Conservation (phyloP, 1,140 invertebrate genomes). For the Neodiprion fabricii region DNA sequence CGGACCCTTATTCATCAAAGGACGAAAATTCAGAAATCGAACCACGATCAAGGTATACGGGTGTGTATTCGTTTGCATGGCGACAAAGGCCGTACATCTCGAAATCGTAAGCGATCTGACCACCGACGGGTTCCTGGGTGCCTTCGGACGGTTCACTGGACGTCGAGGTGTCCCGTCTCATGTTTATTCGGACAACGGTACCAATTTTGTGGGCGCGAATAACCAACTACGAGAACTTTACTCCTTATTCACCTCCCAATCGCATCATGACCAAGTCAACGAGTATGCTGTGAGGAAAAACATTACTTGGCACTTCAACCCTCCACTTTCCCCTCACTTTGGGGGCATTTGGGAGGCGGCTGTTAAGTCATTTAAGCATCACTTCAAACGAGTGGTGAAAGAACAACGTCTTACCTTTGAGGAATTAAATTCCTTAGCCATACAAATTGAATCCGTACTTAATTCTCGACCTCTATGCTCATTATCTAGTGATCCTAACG, state of each 20-base stretch:
- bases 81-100: too few relatives aligned
- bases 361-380: slow-evolving; percentile 34
- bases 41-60: slow-evolving; percentile 10
- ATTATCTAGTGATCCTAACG: slow-evolving; percentile 28
- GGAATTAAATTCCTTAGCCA: slow-evolving; percentile 36
- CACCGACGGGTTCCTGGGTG: slow-evolving; percentile 35
- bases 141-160: slow-evolving; percentile 36
- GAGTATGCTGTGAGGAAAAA: not conserved
- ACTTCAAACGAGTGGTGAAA: slow-evolving; percentile 23
- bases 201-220: slow-evolving; percentile 30
- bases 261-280: not conserved
- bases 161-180: slow-evolving; percentile 27
- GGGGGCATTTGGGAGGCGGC: slow-evolving; percentile 42
- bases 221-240: slow-evolving; percentile 18
- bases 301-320: slow-evolving; percentile 23
- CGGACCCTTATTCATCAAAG: slow-evolving; percentile 17
- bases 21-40: slow-evolving; percentile 19
- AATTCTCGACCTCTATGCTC: slow-evolving; percentile 40
- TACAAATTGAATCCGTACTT: slow-evolving; percentile 42
- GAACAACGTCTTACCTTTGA: slow-evolving; percentile 26
- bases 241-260: not conserved
- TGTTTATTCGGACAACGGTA: slow-evolving; percentile 33
- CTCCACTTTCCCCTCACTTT: slow-evolving; percentile 27
- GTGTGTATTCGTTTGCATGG: too few relatives aligned
- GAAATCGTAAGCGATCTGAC: slow-evolving; percentile 29